Evolutionary conservation across 2,888 invertebrate genomes (phyloP).

Genomic region (Lasioglossum morio): DNA sequence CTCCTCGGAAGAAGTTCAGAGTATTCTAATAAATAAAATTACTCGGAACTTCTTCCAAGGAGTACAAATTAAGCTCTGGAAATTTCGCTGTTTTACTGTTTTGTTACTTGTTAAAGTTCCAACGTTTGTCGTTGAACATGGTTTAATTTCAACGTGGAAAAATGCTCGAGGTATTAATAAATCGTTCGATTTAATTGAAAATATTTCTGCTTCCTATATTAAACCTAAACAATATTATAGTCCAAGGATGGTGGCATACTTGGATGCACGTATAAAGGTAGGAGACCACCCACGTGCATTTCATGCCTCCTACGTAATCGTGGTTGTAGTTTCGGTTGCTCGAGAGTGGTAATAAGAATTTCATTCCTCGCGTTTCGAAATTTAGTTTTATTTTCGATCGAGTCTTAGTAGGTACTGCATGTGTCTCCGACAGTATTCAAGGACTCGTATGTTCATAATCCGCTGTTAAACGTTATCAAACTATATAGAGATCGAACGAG

Average conservation of each 20-base stretch:
- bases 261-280: slow-evolving; percentile 3
- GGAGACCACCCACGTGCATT: slow-evolving; percentile 26
- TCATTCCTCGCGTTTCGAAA: background rate
- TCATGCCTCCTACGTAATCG: slow-evolving; percentile 23
- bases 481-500: background rate
- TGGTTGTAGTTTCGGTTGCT: slow-evolving; percentile 14
- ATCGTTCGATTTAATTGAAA: background rate
- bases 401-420: background rate
- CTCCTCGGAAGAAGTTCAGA: too few relatives aligned
- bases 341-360: slow-evolving; percentile 1
- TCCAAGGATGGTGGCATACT: background rate
- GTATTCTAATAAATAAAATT: too few relatives aligned
- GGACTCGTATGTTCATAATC: background rate
- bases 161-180: background rate
- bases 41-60: too few relatives aligned
- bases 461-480: background rate
- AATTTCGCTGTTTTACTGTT: background rate
- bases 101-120: background rate
- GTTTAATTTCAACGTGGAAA: background rate
- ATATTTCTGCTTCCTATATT: background rate
- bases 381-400: background rate
- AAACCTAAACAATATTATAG: background rate
- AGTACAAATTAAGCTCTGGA: background rate
- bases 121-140: background rate
- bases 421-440: background rate